Evolutionary conservation across 2,797 vertebrate species (phyloP), one percentile per base, ranked within the genome.

Genomic region (Alca torda): DNA sequence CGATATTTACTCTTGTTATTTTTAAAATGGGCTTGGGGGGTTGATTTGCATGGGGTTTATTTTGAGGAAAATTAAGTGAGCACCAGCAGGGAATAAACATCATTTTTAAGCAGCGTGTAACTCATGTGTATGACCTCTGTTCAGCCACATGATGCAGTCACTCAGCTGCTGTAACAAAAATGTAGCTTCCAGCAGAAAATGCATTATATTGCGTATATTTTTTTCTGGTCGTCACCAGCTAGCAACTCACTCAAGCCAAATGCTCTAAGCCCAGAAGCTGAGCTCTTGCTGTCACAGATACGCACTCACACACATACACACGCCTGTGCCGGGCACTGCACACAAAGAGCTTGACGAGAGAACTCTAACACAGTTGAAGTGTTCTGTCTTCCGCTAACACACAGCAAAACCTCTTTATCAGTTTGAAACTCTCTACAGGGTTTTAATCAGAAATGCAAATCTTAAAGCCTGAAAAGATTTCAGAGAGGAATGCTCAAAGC

Each of bases 251-350:
- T 85, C 74, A 80, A 17, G 16, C 33, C 67, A 57, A 69, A 67
- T 15, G 45, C 35, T 65, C 24, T 13, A 45, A 90, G 31, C 31
- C 30, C 61, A 39, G 84, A 79, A 59, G 30, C 31, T 61, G 82
- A 64, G 23, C 16, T 73, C 35, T 69, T 45, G 17, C 25, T 84
- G 41, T 56, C 70, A 50, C 56, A 35, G 54, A 20, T 23, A 23
- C 0, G 1, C 6, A 12, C 64, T n/a, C 8, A 11, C 48, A 43
- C 30, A 11, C 10, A 10, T 13, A 6, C 12, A n/a, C 3, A 1
- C 15, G 20, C 19, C 72, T 31, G 35, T n/a, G 51, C 35, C 1
- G 1, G 37, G 25, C 39, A 53, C 16, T 0, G 3, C 28, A 45
- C 18, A 48, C 30, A 33, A 53, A 39, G 24, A 60, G 25, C 37